Percentiles rank a stretch among this genome's conserved stretches.
These are phyloP conservation scores for Scarus forsteni DNA, from an alignment of 2,797 vertebrate species.

Conservation along the genomic window DNA sequence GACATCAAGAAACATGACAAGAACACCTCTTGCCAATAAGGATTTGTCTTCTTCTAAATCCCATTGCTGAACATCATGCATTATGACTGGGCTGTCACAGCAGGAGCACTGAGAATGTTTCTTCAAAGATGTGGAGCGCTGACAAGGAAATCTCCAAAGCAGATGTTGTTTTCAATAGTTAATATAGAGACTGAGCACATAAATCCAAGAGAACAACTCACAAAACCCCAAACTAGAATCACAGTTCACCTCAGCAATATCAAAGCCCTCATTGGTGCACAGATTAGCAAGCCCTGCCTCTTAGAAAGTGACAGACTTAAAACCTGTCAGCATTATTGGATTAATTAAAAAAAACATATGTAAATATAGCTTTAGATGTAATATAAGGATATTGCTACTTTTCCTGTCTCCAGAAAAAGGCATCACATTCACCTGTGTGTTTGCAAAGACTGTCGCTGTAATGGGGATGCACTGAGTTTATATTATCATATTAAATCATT, in stretches of 20 bases:
- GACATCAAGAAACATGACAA: conserved; percentile 22
- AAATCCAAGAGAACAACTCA: conserved; percentile 28
- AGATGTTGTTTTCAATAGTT: conserved; percentile 72
- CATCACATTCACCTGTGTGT: too few species aligned
- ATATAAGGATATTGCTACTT: too few species aligned
- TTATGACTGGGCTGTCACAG: conserved; percentile 18
- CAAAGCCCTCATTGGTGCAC: conserved; percentile 13
- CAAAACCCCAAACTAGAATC: conserved; percentile 35
- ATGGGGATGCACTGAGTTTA: too few species aligned
- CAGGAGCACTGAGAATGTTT: conserved; percentile 29
- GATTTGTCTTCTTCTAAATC: conserved; percentile 19
- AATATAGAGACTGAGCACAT: conserved; percentile 51
- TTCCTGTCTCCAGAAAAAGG: too few species aligned
- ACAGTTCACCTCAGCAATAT: conserved; percentile 19
- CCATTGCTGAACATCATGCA: neutral
- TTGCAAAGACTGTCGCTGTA: too few species aligned
- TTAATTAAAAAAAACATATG: too few species aligned
- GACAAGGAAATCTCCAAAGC: conserved; percentile 59
- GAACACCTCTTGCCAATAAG: conserved; percentile 7
- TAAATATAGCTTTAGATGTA: too few species aligned
- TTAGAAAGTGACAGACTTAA: conserved; percentile 11
- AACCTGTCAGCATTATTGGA: too few species aligned
- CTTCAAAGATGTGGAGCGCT: conserved; percentile 39
- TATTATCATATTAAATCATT: too few species aligned
- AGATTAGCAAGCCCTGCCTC: conserved; percentile 21